These are phyloP conservation scores for Ovis canadensis DNA, from an alignment of 2,113 vertebrate species.

Conservation along the genomic window DNA sequence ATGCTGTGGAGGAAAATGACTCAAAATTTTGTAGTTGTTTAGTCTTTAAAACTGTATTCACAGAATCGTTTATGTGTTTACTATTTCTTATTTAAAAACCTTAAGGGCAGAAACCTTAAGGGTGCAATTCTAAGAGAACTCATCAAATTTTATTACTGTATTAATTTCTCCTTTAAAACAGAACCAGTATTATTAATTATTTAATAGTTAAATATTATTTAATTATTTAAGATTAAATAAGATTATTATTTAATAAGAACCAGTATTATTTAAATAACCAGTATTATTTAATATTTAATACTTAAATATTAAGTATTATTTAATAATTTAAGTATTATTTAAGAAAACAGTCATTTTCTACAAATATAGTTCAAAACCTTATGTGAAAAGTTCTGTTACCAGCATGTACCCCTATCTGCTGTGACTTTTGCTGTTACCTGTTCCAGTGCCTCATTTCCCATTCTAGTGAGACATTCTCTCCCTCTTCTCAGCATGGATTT, in stretches of 20 bases:
- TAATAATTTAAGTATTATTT: neutral
- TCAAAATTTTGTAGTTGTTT: neutral
- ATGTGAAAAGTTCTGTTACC: neutral
- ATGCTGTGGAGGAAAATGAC: neutral
- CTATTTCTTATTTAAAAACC: neutral
- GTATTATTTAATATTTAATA: neutral
- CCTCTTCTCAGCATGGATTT: neutral
- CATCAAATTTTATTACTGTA: neutral
- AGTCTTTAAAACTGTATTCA: neutral
- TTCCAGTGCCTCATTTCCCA: neutral
- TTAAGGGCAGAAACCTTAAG: neutral
- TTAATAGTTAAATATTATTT: neutral
- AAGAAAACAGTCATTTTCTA: neutral
- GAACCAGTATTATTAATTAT: neutral
- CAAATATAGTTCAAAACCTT: neutral
- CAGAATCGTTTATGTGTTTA: neutral
- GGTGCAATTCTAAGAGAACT: neutral
- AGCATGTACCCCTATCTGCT: neutral
- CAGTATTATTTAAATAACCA: neutral
- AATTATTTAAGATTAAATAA: neutral
- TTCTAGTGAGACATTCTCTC: neutral
- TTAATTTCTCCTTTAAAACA: constrained; percentile 1
- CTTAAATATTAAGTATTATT: neutral
- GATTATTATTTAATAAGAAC: neutral
- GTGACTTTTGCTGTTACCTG: neutral